Evolutionary conservation across 2,113 vertebrate species (phyloP), one percentile per base, ranked within the genome.

Genomic region (Tyto alba): DNA sequence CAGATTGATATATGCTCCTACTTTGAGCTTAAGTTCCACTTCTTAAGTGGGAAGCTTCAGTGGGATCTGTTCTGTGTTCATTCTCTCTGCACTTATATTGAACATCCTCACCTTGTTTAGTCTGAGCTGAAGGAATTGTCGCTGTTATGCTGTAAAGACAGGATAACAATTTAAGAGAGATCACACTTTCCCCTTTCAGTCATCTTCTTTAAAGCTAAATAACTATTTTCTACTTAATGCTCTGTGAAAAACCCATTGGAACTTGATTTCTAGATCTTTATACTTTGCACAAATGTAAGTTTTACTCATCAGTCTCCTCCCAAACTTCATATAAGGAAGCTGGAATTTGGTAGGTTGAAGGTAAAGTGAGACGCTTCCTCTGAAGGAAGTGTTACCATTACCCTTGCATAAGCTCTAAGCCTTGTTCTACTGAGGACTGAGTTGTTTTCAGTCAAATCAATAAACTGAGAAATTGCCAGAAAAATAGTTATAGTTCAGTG

Each of bases 1-100:
- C 11, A n/a, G 17, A 36, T 23, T 74, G 7, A 18, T 40, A 38
- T 27, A 17, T 7, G 6, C 4, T 75, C 8, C 29, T 78, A 15
- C 8, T 80, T 21, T 50, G 45, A 68, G 4, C 13, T 74, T 56
- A 56, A 34, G 6, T 40, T 91, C 10, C 59, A 10, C 8, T 78
- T 81, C 47, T 64, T 21, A 53, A 48, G 13, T 14, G 5, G 13
- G 11, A 85, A 50, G 4, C 22, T 74, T 77, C 27, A 60, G 11
- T 1, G 8, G 12, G 4, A 13, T 84, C 15, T 53, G 10, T 45
- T 73, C 16, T 60, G 3, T 1, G 0, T 69, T 3, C 15, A 18
- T 2, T 63, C 22, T 75, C 4, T 1, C 27, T 48, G 23, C 8
- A 59, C 77, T 79, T 43, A 16, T 56, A 18, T 6, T n/a, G 10